These are phyloP conservation scores for Martes flavigula DNA, from an alignment of 2,797 vertebrate genomes.

Conservation along the genomic window DNA sequence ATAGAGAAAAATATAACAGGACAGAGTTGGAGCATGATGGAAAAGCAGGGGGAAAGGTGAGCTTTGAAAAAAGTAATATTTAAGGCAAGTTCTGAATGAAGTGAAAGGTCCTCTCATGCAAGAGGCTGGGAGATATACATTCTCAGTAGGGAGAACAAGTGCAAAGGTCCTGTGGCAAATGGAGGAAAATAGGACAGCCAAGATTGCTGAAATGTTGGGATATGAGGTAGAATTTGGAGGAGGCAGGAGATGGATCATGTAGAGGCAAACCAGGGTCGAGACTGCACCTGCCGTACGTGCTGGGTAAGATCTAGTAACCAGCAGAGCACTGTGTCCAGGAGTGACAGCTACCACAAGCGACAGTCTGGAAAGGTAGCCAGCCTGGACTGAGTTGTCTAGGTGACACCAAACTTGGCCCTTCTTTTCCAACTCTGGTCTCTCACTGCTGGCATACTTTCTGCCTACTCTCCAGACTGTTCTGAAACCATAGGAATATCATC, in stretches of 20 bases:
- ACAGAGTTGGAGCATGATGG: background rate
- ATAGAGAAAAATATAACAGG: background rate
- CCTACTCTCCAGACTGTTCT: background rate
- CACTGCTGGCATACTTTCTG: background rate
- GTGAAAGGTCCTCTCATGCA: background rate
- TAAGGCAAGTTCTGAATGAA: background rate
- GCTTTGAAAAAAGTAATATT: background rate
- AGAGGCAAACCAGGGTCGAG: background rate
- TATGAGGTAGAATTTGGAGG: background rate
- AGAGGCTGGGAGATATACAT: background rate
- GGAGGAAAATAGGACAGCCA: background rate
- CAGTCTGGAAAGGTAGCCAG: background rate
- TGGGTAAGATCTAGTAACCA: background rate
- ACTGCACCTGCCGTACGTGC: background rate
- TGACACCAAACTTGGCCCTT: too few relatives aligned
- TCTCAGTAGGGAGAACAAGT: background rate
- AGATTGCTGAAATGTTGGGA: rapidly evolving
- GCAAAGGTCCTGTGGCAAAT: background rate
- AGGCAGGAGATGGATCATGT: background rate
- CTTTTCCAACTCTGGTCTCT: background rate
- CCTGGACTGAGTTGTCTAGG: background rate
- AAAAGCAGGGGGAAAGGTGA: background rate
- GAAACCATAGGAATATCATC: rapidly evolving
- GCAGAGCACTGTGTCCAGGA: background rate
- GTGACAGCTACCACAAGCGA: rapidly evolving